phyloP scores from a whole-genome alignment of 2,797 vertebrate genomes.

The Anguilla pacifica region DNA sequence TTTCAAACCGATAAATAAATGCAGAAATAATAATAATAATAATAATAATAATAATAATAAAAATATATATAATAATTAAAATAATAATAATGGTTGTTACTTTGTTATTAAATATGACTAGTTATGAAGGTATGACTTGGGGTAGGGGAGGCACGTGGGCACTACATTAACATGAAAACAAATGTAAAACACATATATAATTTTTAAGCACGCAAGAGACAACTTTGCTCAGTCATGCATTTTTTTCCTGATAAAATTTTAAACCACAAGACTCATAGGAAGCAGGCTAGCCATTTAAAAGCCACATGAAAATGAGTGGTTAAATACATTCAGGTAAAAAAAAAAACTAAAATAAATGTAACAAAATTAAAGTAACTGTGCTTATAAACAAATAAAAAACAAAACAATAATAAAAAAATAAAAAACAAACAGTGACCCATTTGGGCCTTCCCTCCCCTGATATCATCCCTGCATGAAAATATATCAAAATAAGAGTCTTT shows the following conservation, averaged over 20 bases:
- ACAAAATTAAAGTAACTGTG: slow-evolving; percentile 52
- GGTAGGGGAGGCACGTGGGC: slow-evolving; percentile 44
- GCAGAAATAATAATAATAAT: slow-evolving; percentile 61
- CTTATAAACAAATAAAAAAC: neutral
- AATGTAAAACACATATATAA: slow-evolving; percentile 59
- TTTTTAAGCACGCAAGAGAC: slow-evolving; percentile 72
- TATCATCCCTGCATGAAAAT: slow-evolving; percentile 39
- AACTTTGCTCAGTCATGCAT: slow-evolving; percentile 71
- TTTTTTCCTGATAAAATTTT: slow-evolving; percentile 74
- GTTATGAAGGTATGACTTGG: slow-evolving; percentile 44
- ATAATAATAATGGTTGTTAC: slow-evolving; percentile 47
- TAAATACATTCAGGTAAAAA: slow-evolving; percentile 66
- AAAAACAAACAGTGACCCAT: slow-evolving; percentile 26
- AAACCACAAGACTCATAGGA: slow-evolving; percentile 79
- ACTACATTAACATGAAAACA: slow-evolving; percentile 43
- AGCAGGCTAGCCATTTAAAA: slow-evolving; percentile 66
- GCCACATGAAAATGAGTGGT: slow-evolving; percentile 46
- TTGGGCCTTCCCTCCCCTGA: slow-evolving; percentile 34
- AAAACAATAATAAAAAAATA: neutral
- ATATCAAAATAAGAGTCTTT: slow-evolving; percentile 53
- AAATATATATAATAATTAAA: slow-evolving; percentile 36
- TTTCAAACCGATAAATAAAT: slow-evolving; percentile 59
- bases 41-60: too few species aligned
- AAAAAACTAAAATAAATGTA: slow-evolving; percentile 34
- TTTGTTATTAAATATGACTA: slow-evolving; percentile 41